Conservation (phyloP, 1,140 invertebrate genomes). For the Drosophila punjabiensis region DNA sequence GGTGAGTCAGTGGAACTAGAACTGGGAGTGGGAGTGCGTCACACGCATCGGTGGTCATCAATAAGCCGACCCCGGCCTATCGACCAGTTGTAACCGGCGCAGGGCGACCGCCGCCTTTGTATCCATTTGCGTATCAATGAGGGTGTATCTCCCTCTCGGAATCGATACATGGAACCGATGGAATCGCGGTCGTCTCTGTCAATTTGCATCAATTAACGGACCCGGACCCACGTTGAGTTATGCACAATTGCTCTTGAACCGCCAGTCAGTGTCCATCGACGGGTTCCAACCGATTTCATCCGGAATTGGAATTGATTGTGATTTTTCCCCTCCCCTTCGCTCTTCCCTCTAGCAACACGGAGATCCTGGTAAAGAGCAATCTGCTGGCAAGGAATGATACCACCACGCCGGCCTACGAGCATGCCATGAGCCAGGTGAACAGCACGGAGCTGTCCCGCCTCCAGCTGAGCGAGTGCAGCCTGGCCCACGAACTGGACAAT, state of each 20-base stretch:
- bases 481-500: constrained; percentile 90
- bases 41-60: constrained; percentile 57
- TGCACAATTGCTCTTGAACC: constrained; percentile 56
- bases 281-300: constrained; percentile 53
- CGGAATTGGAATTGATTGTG: constrained; percentile 23
- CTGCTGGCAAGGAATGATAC: constrained; percentile 86
- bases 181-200: constrained; percentile 62
- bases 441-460: constrained; percentile 84
- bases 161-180: constrained; percentile 64
- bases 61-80: constrained; percentile 10
- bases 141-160: constrained; percentile 36
- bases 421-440: constrained; percentile 85
- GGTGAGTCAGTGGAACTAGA: constrained; percentile 87
- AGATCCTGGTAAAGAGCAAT: constrained; percentile 86
- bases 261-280: constrained; percentile 2
- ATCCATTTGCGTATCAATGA: constrained; percentile 50
- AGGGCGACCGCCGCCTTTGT: constrained; percentile 12
- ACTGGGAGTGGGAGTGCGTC: constrained; percentile 18
- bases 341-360: constrained; percentile 86
- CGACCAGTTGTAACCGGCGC: constrained; percentile 66
- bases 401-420: constrained; percentile 86
- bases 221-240: constrained; percentile 34
- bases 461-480: constrained; percentile 88
- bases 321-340: not conserved
- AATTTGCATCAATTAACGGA: constrained; percentile 81